These are phyloP conservation scores for Columba livia DNA, from an alignment of 2,113 vertebrate species.

Conservation along the genomic window DNA sequence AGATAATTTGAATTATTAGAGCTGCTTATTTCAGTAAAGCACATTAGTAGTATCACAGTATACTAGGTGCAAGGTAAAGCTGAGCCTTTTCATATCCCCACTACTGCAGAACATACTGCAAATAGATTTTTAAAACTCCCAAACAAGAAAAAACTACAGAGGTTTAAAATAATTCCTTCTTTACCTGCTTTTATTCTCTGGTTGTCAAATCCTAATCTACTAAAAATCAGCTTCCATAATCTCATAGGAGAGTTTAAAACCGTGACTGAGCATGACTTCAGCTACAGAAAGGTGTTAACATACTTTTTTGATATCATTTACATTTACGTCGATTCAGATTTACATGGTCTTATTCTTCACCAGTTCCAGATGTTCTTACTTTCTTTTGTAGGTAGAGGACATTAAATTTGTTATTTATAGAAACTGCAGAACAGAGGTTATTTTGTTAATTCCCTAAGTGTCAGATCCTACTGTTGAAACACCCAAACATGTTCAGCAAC, in stretches of 20 bases:
- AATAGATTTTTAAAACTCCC: not conserved
- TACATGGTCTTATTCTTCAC: not conserved
- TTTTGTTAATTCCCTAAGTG: not conserved
- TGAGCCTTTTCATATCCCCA: not conserved
- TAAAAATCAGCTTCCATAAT: not conserved
- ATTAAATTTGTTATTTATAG: slow-evolving; percentile 29
- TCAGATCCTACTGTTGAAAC: not conserved
- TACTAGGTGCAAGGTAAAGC: not conserved
- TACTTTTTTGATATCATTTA: not conserved
- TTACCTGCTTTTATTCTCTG: not conserved
- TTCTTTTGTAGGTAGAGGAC: not conserved
- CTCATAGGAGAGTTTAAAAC: not conserved
- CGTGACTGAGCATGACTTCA: not conserved
- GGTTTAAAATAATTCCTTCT: not conserved
- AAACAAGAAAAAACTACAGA: not conserved
- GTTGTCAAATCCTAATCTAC: not conserved
- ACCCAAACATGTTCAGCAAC: not conserved
- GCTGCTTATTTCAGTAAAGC: not conserved
- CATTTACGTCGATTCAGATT: not conserved
- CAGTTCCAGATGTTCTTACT: not conserved
- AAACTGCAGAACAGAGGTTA: not conserved
- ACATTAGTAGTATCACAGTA: not conserved
- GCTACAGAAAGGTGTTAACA: not conserved
- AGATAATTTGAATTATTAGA: not conserved
- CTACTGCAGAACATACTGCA: not conserved